A percentile compares a stretch with the other conserved stretches of the same genome.
Conservation (phyloP, 1,140 invertebrate species). For the Drosophila sp. region DNA sequence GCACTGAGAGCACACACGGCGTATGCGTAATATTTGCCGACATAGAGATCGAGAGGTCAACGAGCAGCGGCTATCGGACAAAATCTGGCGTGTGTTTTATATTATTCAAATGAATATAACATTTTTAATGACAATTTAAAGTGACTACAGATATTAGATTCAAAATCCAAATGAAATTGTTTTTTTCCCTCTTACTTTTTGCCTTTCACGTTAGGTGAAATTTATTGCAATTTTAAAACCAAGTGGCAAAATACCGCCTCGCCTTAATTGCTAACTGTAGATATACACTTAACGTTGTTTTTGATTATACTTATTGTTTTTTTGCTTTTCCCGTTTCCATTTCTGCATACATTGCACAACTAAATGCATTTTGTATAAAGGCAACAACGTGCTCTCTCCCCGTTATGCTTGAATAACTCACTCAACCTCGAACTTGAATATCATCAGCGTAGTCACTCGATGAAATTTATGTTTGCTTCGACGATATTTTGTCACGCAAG, state of each 20-base stretch:
- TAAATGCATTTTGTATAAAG: conserved; percentile 31
- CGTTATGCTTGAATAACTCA: conserved; percentile 58
- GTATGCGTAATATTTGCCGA: conserved; percentile 36
- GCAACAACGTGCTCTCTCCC: conserved; percentile 21
- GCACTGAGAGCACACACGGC: conserved; percentile 19
- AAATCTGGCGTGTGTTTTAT: background rate
- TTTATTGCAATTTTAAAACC: conserved; percentile 51
- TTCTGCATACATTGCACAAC: conserved; percentile 49
- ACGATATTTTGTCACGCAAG: background rate
- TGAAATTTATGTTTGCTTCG: background rate
- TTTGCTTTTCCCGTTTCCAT: conserved; percentile 19
- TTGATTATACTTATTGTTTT: conserved; percentile 2
- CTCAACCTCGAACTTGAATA: conserved; percentile 62
- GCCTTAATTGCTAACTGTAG: conserved; percentile 45
- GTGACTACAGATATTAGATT: background rate
- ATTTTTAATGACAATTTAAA: background rate
- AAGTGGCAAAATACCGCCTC: conserved; percentile 27
- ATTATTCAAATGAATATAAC: background rate
- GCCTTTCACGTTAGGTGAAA: conserved; percentile 39
- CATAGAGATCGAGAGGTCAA: conserved; percentile 20
- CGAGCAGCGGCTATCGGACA: background rate
- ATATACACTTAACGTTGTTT: conserved; percentile 26
- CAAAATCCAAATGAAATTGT: no score
- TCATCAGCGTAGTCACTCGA: conserved; percentile 11
- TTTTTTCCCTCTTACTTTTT: background rate